Evolutionary conservation across 2,888 invertebrate species (phyloP), one percentile per base, ranked within the genome.

Genomic region (Torymus tubicola): DNA sequence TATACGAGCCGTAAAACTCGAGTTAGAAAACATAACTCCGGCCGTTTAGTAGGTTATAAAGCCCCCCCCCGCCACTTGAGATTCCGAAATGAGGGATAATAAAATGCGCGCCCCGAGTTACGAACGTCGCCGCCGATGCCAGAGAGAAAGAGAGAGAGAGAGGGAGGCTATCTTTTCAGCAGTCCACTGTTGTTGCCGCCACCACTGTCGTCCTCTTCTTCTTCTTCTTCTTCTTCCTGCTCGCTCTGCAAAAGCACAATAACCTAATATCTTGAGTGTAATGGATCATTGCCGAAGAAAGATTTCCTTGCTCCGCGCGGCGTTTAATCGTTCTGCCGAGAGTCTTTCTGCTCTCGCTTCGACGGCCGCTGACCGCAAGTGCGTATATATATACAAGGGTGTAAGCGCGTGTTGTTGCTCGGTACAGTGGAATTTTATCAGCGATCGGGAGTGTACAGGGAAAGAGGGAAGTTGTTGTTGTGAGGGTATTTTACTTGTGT

Each of bases 41-140:
- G 52, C 18, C 72, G 72, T 81, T 83, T 82, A 81, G 77, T 82
- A 68, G 70, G 80, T 65, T 78, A 73, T 82, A 82, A 83, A 76
- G 11, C n/a, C 12, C 10, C 57, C 31, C 71, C 77, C 24, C 67
- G 67, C 24, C 67, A 61, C 78, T 78, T 31, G 74, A 76, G 70
- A 79, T 67, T 74, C 78, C 71, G 31, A 77, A 80, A 72, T 63
- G 77, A 57, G 72, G 77, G 72, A 77, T 80, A 76, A 80, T 80
- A 76, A 77, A 80, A 80, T 42, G 57, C 67, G 53, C 16, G 55
- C n/a, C 60, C 24, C 42, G 31, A 42, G 77, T 60, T 71, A 31
- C 58, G 50, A 16, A 52, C 21, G 42, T 31, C 42, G 42, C 42
- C 42, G 42, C 8, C 42, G 42, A 5, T 5, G 42, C 42, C 42